Conservation (phyloP, 2,888 invertebrate species). For the Chloroclysta siterata region DNA sequence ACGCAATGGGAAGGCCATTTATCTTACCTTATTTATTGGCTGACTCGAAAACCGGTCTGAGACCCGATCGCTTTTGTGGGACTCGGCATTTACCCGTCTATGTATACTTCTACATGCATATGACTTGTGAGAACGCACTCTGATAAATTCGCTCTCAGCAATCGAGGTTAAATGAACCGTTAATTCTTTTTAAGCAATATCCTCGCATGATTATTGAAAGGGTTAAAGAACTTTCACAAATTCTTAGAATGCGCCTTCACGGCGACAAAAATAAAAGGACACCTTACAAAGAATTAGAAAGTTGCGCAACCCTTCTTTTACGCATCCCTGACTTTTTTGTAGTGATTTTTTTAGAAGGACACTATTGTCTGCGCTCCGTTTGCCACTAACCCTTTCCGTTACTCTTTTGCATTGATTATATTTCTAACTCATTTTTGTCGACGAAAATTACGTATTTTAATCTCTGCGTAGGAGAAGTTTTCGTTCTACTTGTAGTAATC, state of each 20-base stretch:
- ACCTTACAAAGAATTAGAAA: slow-evolving; percentile 83
- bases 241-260: slow-evolving; percentile 69
- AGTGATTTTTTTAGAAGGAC: slow-evolving; percentile 69
- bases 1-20: slow-evolving; percentile 81
- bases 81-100: slow-evolving; percentile 64
- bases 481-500: slow-evolving; percentile 53
- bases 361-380: slow-evolving; percentile 73
- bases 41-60: slow-evolving; percentile 79
- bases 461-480: slow-evolving; percentile 20
- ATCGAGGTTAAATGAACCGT: slow-evolving; percentile 61
- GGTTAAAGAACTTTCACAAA: slow-evolving; percentile 72
- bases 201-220: slow-evolving; percentile 55
- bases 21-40: slow-evolving; percentile 83
- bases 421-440: slow-evolving; percentile 63
- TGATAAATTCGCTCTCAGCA: slow-evolving; percentile 49
- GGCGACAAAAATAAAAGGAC: slow-evolving; percentile 57
- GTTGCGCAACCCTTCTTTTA: slow-evolving; percentile 82
- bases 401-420: slow-evolving; percentile 66
- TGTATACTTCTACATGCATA: slow-evolving; percentile 56
- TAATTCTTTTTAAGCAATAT: slow-evolving; percentile 49
- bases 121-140: slow-evolving; percentile 55
- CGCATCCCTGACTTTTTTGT: slow-evolving; percentile 71
- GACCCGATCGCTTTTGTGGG: slow-evolving; percentile 67
- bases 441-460: slow-evolving; percentile 37
- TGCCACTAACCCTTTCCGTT: slow-evolving; percentile 80